Percentiles rank a stretch among this genome's conserved stretches.
Conservation (phyloP, 2,797 vertebrate species). For the Brachyalestes nurse region DNA sequence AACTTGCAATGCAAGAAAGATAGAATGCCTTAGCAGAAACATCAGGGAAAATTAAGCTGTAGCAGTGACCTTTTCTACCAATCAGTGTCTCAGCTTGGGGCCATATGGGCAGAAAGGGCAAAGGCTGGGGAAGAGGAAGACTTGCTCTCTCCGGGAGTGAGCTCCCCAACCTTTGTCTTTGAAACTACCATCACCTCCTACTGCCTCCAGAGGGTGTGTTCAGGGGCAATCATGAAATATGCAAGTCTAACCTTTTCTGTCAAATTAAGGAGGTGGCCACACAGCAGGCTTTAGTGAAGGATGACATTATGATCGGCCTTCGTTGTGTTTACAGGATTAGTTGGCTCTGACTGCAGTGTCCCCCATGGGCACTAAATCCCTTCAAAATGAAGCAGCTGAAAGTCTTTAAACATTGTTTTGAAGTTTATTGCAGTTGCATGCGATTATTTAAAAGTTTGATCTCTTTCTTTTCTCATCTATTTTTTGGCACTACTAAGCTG, state of each 20-base stretch:
- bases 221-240: conserved; percentile 56
- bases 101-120: conserved; percentile 43
- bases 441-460: background rate
- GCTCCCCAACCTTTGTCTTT: conserved; percentile 34
- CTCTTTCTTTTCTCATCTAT: background rate
- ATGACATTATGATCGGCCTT: conserved; percentile 6
- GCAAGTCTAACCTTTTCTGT: conserved; percentile 62
- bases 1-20: background rate
- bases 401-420: background rate
- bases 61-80: conserved; percentile 55
- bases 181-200: conserved; percentile 33
- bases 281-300: conserved; percentile 59
- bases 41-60: conserved; percentile 37
- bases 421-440: background rate
- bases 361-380: background rate
- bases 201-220: conserved; percentile 42
- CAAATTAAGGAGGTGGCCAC: conserved; percentile 66
- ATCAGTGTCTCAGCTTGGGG: conserved; percentile 48
- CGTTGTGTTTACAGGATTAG: conserved; percentile 8
- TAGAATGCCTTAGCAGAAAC: conserved; percentile 14
- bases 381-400: background rate
- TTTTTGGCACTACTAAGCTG: background rate
- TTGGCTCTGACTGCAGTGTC: background rate
- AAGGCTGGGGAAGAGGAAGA: conserved; percentile 34
- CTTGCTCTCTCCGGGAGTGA: conserved; percentile 27